These are phyloP conservation scores for Scolanthus callimorphus DNA, from an alignment of 92 coral and sea anemone genomes.

Conservation along the genomic window DNA sequence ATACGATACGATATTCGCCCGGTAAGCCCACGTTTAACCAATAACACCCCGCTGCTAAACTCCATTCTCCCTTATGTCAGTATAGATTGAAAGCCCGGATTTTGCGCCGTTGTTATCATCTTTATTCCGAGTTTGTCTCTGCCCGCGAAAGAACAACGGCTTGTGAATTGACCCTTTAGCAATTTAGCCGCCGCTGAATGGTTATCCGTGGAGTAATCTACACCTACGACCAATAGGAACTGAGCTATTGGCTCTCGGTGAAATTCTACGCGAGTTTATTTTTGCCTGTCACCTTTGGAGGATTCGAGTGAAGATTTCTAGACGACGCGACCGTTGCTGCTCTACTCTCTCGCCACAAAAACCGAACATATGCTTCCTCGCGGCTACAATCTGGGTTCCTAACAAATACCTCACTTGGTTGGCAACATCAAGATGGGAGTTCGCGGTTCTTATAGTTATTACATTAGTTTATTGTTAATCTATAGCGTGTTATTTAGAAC, in stretches of 20 bases:
- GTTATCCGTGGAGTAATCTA: not conserved
- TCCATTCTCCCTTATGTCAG: not conserved
- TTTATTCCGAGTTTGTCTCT: not conserved
- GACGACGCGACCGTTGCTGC: no score
- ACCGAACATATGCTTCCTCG: not conserved
- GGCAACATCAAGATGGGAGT: no score
- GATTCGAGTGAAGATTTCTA: not conserved
- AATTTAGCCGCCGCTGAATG: not conserved
- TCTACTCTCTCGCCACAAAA: no score
- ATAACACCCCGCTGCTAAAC: not conserved
- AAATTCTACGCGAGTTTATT: not conserved
- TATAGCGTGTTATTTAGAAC: constrained; percentile 2
- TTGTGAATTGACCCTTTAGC: not conserved
- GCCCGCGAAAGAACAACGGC: not conserved
- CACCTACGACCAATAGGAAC: not conserved
- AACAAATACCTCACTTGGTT: not conserved
- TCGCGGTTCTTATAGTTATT: no score
- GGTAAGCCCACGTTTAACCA: not conserved
- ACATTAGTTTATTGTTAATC: no score
- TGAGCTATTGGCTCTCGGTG: not conserved
- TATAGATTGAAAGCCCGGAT: not conserved
- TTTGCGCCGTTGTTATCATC: not conserved
- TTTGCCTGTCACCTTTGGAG: not conserved
- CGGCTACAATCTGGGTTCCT: no score
- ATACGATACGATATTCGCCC: not conserved